A percentile compares a stretch with the other conserved stretches of the same genome.
phyloP scores from a whole-genome alignment of 2,113 vertebrate species.

The Prietella phreatophila region DNA sequence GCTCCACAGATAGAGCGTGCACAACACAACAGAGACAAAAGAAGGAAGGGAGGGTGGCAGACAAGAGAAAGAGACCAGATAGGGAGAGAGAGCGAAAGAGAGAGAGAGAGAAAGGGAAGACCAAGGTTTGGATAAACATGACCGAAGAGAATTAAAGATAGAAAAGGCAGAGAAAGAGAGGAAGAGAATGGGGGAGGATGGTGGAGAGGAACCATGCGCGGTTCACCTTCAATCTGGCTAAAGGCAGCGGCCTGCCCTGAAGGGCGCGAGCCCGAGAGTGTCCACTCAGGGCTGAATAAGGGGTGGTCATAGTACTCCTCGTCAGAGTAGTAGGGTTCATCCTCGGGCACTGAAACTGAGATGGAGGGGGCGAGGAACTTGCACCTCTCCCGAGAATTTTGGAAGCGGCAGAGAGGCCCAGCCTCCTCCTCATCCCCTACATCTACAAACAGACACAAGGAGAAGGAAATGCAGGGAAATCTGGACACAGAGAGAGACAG shows the following conservation, averaged over 20 bases:
- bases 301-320: constrained; percentile 94
- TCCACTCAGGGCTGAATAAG: constrained; percentile 92
- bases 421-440: constrained; percentile 92
- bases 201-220: constrained; percentile 83
- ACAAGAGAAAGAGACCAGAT: constrained; percentile 24
- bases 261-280: constrained; percentile 79
- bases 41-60: constrained; percentile 34
- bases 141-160: constrained; percentile 38
- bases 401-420: constrained; percentile 82
- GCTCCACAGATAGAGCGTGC: constrained; percentile 44
- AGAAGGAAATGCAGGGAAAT: constrained; percentile 88
- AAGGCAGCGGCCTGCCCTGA: constrained; percentile 83
- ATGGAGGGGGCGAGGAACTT: constrained; percentile 89
- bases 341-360: constrained; percentile 90
- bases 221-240: constrained; percentile 92
- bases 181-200: constrained; percentile 49
- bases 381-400: constrained; percentile 80
- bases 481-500: constrained; percentile 72
- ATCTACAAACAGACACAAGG: constrained; percentile 94
- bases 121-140: constrained; percentile 57
- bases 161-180: constrained; percentile 43
- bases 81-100: neutral
- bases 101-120: constrained; percentile 28
- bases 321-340: constrained; percentile 88
- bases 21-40: constrained; percentile 50